Conservation (phyloP, 2,888 invertebrate species). For the Nephrocerus scutellatus region DNA sequence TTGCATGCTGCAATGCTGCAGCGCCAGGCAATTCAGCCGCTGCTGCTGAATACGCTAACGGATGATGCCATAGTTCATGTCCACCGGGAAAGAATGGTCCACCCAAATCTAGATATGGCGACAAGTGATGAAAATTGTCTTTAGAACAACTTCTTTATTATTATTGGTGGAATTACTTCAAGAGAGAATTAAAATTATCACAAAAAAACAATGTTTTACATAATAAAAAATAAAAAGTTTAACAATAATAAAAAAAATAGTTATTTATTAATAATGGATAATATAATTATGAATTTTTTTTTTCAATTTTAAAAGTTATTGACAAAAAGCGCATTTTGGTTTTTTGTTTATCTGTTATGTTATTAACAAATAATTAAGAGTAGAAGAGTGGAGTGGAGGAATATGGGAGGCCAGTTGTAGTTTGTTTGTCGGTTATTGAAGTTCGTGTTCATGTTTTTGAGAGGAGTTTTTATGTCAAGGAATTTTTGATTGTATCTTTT, state of each 20-base stretch:
- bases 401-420: no score
- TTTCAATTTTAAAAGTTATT: slow-evolving; percentile 3
- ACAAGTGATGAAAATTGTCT: slow-evolving; percentile 25
- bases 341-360: slow-evolving; percentile 3
- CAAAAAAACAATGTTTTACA: slow-evolving; percentile 17
- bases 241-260: slow-evolving; percentile 9
- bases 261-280: slow-evolving; percentile 8
- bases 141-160: slow-evolving; percentile 24
- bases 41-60: slow-evolving; percentile 70
- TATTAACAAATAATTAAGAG: no score
- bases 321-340: slow-evolving; percentile 15
- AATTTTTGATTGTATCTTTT: no score
- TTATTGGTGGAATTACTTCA: not conserved
- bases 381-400: no score
- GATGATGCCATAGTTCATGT: slow-evolving; percentile 92
- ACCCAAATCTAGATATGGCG: slow-evolving; percentile 70
- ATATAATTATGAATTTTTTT: slow-evolving; percentile 12
- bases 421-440: no score
- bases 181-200: slow-evolving; percentile 12
- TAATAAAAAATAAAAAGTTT: slow-evolving; percentile 5
- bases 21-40: slow-evolving; percentile 76
- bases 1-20: slow-evolving; percentile 74
- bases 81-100: slow-evolving; percentile 93
- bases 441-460: no score
- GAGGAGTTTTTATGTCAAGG: no score